phyloP scores from a whole-genome alignment of 35 echinoderm and acorn worm genomes.

The Lytechinus variegatus region DNA sequence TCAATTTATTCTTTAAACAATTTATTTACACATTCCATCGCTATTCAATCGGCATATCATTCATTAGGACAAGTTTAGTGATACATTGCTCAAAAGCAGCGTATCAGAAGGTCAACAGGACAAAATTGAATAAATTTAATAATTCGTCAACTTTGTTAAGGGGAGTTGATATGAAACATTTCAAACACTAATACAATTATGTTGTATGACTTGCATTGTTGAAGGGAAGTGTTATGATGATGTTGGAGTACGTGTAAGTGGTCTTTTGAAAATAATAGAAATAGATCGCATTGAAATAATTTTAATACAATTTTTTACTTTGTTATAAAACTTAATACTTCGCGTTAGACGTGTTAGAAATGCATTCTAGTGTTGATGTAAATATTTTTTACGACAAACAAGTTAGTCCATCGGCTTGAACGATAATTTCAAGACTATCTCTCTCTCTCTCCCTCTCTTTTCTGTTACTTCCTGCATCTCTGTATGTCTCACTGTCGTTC shows the following conservation, averaged over 20 bases:
- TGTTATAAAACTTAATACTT: not conserved
- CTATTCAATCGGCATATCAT: too few species aligned
- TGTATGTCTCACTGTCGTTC: not conserved
- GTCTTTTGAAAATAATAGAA: not conserved
- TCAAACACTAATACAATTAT: too few species aligned
- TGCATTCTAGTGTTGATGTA: not conserved
- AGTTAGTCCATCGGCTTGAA: not conserved
- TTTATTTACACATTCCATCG: too few species aligned
- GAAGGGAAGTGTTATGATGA: not conserved
- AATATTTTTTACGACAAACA: not conserved
- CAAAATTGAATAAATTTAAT: too few species aligned
- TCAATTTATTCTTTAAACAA: too few species aligned
- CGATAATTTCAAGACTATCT: not conserved
- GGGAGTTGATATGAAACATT: too few species aligned
- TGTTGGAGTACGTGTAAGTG: not conserved
- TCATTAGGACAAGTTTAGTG: too few species aligned
- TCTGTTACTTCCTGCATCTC: not conserved
- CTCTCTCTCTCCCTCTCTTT: not conserved
- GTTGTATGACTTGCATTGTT: too few species aligned
- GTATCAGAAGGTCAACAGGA: too few species aligned
- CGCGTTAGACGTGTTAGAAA: not conserved
- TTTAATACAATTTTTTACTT: not conserved
- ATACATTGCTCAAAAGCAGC: too few species aligned
- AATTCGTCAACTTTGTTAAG: too few species aligned
- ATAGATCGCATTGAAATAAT: not conserved